Evolutionary conservation across 2,888 invertebrate genomes (phyloP), one percentile per base, ranked within the genome.

Genomic region (Agriotes lineatus): DNA sequence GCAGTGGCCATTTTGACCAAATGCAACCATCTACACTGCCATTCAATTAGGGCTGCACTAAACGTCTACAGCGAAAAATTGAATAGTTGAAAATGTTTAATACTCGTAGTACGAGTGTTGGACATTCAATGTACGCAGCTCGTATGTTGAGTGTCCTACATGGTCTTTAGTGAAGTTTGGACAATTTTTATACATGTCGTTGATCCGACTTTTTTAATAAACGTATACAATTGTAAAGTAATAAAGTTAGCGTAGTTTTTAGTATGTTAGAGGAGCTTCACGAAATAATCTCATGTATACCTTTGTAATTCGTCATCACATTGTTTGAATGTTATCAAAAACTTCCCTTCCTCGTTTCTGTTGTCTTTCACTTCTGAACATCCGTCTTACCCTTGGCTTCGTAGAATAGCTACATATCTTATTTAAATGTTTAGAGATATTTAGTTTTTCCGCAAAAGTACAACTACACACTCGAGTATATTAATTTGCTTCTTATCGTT

Each of bases 201-300:
- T 77, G 78, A 81, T 75, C 74, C 81, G 80, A 80, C 81, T 79
- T 82, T 82, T 82, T 83, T 80, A 77, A 76, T 74, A 74, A 74
- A 74, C 80, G 79, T 83, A 83, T 83, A 83, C 83, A 83, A 80
- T 79, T 83, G 83, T 84, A 84, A 84, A 82, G 82, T 81, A 81
- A 69, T 73, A 74, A 70, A 78, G 75, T 80, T 82, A 82, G 79
- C 71, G 77, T 83, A 83, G 81, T 80, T 78, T 71, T 71, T 75
- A 75, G 73, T 69, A 58, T 74, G 71, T 72, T 75, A 75, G 74
- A 71, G 66, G 67, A 74, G 75, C 75, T 75, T 75, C 74, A 70
- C 70, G 50, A 67, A 69, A 66, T 73, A 74, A 73, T 71, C 72
- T 72, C 70, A 73, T 72, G 59, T 64, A 74, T 69, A 70, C 67